Base-by-base conservation (phyloP, 2,113 vertebrate species). In the Cinclus mexicanus region DNA sequence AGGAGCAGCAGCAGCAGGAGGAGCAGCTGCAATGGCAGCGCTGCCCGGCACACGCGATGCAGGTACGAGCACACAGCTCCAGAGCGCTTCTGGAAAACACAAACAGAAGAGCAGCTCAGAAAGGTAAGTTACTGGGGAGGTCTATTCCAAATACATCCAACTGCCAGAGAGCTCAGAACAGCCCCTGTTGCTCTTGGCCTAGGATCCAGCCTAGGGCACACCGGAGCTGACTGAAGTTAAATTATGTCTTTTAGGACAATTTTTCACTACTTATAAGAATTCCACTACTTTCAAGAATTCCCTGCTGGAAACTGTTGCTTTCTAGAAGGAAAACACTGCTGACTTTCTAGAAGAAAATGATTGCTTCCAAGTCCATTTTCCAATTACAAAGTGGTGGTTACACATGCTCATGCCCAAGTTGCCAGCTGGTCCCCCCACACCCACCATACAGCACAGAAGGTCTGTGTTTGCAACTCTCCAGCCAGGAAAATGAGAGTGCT, bases 1-100 rank as follows among this genome's bases (percentile, higher is more conserved):
- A 99, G 97, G 6, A 99, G 98, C n/a, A 99, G 98, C 4, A 99
- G 96, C 0, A 99, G 97, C 28, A 99, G 91, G 4, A 99, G 96
- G 22, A 99, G 97, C 4, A 98, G 76, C 86, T 99, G 99, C 39
- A 99, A 69, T 0, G 98, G 99, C 2, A 99, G 97, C 0, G 98
- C 99, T 79, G 98, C 95, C 11, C 98, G 96, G 93, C 99, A 99
- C 13, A 97, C 99, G 5, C 98, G 98, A 41, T 86, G 97, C 71
- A 98, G 92, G 72, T 98, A 97, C 0, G 95, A n/a, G 81, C 97
- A 76, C 20, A 97, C 33, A 0, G 98, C 89, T 47, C 93, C 81
- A 2, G 91, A 64, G 46, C 15, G 97, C 85, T 93, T 71, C 98
- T 98, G 98, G 47, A 86, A 97, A 49, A 97, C 70, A 98, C 35